A percentile compares a stretch with the other conserved stretches of the same genome.
These are phyloP conservation scores for Popillia japonica DNA, from an alignment of 1,140 invertebrate species.

Conservation along the genomic window DNA sequence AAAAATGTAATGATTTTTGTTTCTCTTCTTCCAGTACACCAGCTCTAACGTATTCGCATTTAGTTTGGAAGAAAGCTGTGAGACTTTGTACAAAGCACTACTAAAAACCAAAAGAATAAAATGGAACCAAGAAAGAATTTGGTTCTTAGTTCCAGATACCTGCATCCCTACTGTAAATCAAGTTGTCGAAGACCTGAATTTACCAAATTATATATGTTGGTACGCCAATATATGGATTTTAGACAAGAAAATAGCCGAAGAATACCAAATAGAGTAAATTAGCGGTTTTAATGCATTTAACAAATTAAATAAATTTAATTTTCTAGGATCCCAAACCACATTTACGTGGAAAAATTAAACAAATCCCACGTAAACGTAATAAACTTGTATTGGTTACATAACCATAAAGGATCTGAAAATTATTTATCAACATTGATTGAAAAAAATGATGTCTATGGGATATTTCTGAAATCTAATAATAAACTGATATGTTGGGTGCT, in stretches of 20 bases:
- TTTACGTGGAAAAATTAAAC: constrained; percentile 48
- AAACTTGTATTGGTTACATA: constrained; percentile 50
- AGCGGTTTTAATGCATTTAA: background rate
- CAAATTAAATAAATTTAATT: background rate
- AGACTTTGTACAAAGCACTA: background rate
- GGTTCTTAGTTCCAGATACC: background rate
- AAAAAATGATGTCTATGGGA: constrained; percentile 52
- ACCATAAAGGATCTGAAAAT: constrained; percentile 49
- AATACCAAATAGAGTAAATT: background rate
- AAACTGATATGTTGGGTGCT: constrained; percentile 53
- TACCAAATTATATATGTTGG: background rate
- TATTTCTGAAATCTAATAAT: constrained; percentile 51
- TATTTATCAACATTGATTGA: constrained; percentile 51
- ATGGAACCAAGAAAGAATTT: constrained; percentile 1
- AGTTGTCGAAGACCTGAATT: background rate
- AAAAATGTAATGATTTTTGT: too few relatives aligned
- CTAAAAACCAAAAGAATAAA: constrained; percentile 20
- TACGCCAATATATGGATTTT: background rate
- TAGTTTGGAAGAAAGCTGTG: constrained; percentile 31
- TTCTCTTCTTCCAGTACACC: background rate
- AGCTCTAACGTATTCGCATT: constrained; percentile 23
- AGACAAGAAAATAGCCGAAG: background rate
- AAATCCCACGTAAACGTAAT: constrained; percentile 29
- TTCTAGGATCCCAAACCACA: constrained; percentile 52
- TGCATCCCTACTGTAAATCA: background rate